These are phyloP conservation scores for Cyprinodon variegatus DNA, from an alignment of 2,113 vertebrate species.

Conservation along the genomic window DNA sequence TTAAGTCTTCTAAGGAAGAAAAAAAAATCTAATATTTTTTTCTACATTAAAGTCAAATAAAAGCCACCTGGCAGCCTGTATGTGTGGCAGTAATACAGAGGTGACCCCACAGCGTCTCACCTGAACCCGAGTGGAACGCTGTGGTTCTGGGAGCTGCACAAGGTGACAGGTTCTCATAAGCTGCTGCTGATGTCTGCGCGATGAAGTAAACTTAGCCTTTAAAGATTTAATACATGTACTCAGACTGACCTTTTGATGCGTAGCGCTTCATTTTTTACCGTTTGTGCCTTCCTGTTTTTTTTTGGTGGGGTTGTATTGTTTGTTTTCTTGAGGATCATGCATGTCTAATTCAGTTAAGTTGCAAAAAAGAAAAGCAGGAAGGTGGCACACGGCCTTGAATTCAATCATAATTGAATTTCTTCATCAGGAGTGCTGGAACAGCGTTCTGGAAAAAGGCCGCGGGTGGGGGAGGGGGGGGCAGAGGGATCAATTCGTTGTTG, in stretches of 20 bases:
- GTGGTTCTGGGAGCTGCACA: constrained; percentile 44
- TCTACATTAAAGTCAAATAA: constrained; percentile 74
- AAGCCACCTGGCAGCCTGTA: constrained; percentile 62
- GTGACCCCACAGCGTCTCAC: constrained; percentile 65
- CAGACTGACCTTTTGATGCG: neutral
- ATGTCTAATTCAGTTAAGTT: constrained; percentile 8
- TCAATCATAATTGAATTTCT: constrained; percentile 19
- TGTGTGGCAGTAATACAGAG: constrained; percentile 52
- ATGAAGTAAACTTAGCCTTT: constrained; percentile 25
- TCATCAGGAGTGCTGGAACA: constrained; percentile 14
- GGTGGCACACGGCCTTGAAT: neutral
- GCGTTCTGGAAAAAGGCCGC: constrained; percentile 5
- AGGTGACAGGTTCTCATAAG: constrained; percentile 63
- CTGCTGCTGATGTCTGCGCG: constrained; percentile 42
- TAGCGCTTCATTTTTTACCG: too few species aligned
- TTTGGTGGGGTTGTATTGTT: neutral
- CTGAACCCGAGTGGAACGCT: constrained; percentile 57
- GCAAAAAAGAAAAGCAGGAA: too few species aligned
- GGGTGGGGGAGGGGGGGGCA: neutral
- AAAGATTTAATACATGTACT: neutral
- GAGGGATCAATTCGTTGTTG: constrained; percentile 8
- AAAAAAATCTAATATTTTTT: constrained; percentile 75
- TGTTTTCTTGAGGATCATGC: constrained; percentile 1
- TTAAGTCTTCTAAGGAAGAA: constrained; percentile 68
- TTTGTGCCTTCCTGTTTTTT: neutral